phyloP scores from a whole-genome alignment of 2,113 vertebrate species.

The Aptenodytes forsteri region DNA sequence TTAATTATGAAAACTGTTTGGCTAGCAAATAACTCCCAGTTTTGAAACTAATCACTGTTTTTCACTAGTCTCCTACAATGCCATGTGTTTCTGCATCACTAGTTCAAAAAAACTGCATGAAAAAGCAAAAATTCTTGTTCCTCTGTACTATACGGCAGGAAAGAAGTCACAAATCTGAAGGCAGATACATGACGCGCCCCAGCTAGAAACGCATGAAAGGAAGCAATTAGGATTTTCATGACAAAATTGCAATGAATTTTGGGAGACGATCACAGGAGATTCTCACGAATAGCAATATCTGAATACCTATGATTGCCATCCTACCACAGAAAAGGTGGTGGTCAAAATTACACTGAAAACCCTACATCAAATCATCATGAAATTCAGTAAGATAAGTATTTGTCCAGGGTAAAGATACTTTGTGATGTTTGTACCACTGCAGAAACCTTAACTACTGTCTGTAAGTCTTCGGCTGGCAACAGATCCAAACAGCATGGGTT shows the following conservation, averaged over 20 bases:
- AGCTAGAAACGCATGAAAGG: background rate
- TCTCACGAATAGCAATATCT: background rate
- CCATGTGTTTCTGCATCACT: background rate
- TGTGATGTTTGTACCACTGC: background rate
- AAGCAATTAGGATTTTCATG: background rate
- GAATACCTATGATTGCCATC: background rate
- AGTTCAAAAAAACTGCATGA: background rate
- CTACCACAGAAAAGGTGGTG: background rate
- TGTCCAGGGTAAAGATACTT: background rate
- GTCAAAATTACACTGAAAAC: background rate
- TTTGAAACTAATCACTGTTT: conserved; percentile 25
- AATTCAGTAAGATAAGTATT: background rate
- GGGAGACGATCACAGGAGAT: background rate
- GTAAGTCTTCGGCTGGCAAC: background rate
- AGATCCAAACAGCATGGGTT: background rate
- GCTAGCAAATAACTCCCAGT: background rate
- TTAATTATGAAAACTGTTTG: background rate
- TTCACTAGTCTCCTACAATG: background rate
- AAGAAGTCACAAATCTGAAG: background rate
- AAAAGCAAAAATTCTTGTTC: background rate
- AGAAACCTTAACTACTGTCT: background rate
- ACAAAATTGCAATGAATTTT: background rate
- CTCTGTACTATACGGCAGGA: background rate
- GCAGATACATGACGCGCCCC: background rate
- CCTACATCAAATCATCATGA: background rate